These are phyloP conservation scores for Lucilia sericata DNA, from an alignment of 1,140 invertebrate species.

Conservation along the genomic window DNA sequence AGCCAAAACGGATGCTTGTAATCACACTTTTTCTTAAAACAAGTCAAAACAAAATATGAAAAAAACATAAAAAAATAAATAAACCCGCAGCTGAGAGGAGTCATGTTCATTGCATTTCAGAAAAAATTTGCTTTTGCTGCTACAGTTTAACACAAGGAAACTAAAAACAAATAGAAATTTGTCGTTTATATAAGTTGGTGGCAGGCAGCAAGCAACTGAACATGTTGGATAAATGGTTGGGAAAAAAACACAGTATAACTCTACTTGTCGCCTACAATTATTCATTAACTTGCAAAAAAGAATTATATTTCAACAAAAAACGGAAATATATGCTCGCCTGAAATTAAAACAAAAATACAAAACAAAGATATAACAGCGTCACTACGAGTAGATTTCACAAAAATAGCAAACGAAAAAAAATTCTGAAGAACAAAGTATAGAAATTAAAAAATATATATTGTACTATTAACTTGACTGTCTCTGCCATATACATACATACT, in stretches of 20 bases:
- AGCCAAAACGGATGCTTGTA: slow-evolving; percentile 63
- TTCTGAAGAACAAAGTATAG: slow-evolving; percentile 8
- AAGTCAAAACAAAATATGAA: slow-evolving; percentile 41
- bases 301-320: neutral
- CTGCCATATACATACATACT: too few species aligned
- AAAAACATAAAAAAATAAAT: slow-evolving; percentile 8
- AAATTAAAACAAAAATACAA: slow-evolving; percentile 25
- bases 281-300: slow-evolving; percentile 20
- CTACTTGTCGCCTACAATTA: slow-evolving; percentile 39
- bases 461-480: slow-evolving; percentile 36
- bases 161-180: slow-evolving; percentile 41
- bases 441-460: slow-evolving; percentile 29
- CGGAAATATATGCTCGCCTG: slow-evolving; percentile 9
- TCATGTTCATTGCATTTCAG: slow-evolving; percentile 31
- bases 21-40: slow-evolving; percentile 56
- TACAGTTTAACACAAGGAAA: slow-evolving; percentile 29
- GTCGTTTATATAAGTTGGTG: slow-evolving; percentile 28
- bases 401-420: neutral
- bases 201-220: neutral
- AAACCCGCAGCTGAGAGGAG: slow-evolving; percentile 34
- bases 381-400: neutral
- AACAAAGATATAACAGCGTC: slow-evolving; percentile 38
- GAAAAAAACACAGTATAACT: neutral
- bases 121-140: neutral
- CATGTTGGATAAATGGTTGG: neutral